Conservation (phyloP, 2,113 vertebrate species). For the Neolamprologus caudopunctatus region DNA sequence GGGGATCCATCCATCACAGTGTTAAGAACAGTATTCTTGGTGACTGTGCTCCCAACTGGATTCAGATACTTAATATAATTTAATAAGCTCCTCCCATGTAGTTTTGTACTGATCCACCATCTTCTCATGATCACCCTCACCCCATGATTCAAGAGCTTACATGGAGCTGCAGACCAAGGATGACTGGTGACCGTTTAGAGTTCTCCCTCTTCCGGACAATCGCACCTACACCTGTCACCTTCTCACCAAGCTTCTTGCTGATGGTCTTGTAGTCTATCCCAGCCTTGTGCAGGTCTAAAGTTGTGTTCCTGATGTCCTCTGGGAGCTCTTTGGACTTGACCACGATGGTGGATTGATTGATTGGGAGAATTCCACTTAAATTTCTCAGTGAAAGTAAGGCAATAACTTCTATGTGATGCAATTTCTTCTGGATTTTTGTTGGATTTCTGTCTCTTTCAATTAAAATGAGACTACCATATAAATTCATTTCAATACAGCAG, state of each 20-base stretch:
- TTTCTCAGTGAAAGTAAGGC: background rate
- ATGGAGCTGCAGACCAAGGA: background rate
- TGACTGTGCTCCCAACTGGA: background rate
- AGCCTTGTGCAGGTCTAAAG: background rate
- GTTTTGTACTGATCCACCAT: background rate
- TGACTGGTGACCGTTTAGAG: background rate
- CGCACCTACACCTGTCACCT: background rate
- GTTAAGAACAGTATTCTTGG: background rate
- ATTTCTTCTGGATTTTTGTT: background rate
- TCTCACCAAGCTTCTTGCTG: background rate
- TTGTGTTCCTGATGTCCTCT: background rate
- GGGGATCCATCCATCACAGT: rapidly evolving
- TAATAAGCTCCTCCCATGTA: background rate
- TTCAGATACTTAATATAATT: rapidly evolving
- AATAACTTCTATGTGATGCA: background rate
- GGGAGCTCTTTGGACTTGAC: background rate
- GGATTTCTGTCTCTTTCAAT: background rate
- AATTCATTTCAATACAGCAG: background rate
- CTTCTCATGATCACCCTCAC: background rate
- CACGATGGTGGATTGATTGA: background rate
- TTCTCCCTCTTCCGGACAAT: rapidly evolving
- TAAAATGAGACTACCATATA: background rate
- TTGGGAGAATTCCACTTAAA: background rate
- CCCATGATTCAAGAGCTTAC: background rate
- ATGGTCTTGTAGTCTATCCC: background rate